Evolutionary conservation across 2,888 invertebrate genomes (phyloP), one percentile per base, ranked within the genome.

Genomic region (Aplocera efformata): DNA sequence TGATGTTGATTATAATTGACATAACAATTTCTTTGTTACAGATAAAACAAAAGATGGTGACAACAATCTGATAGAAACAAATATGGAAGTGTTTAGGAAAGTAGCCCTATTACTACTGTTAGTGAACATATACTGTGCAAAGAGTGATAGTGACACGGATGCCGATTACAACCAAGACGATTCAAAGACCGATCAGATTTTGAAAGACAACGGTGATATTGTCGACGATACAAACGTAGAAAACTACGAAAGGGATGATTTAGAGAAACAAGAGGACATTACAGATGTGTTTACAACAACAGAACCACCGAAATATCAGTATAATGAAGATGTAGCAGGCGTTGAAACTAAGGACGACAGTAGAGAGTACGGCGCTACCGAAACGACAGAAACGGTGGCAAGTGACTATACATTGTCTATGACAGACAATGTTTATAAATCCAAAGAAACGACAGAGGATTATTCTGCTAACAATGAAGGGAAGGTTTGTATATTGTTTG

Each of bases 11-110:
- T 5, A 17, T 5, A 17, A 3, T 17, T 5, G 5, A 17, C 5
- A 17, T 2, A 17, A 3, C 13, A 17, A 23, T 32, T 25, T 23
- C 8, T 8, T 51, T 44, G 42, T 55, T 45, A 32, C 53, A 57
- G 50, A 46, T 44, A 37, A 43, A 1, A 22, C 20, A 10, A 8
- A 32, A 48, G 20, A 50, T 50, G 31, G 32, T 44, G 34, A 28
- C n/a, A 37, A 29, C 28, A 22, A 9, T 30, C 6, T 20, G 8
- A 42, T 31, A 17, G 22, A 25, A 33, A 7, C n/a, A 20, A 58
- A 50, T 33, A 65, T 63, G 62, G 53, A 56, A 11, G 26, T 17
- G 4, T 11, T 32, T 22, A 42, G 24, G 31, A 49, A 39, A 39
- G 10, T 61, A 7, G 29, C 48, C 0, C 1, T 63, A 34, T 20